Evolutionary conservation across 2,797 vertebrate genomes (phyloP).

Genomic region (Falco novaeseelandiae): DNA sequence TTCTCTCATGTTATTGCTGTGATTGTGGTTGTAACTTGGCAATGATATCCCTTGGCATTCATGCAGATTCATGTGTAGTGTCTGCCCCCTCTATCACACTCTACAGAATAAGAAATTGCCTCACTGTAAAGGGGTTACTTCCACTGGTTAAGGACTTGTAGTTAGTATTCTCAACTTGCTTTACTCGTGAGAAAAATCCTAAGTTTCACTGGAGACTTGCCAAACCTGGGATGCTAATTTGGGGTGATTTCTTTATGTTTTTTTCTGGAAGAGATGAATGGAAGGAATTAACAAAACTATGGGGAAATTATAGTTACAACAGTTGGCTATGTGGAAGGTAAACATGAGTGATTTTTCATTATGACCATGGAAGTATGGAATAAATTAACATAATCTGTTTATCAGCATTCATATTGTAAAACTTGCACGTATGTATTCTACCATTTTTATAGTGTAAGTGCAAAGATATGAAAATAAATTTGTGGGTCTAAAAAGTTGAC

Average conservation of each 20-base stretch:
- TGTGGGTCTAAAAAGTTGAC: neutral
- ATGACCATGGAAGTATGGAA: neutral
- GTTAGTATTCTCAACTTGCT: neutral
- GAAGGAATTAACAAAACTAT: neutral
- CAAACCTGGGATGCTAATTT: neutral
- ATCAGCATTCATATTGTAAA: neutral
- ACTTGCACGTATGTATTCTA: neutral
- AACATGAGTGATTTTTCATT: neutral
- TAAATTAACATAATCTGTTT: neutral
- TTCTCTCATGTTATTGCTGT: neutral
- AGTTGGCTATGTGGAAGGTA: neutral
- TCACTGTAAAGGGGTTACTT: neutral
- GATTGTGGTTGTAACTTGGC: neutral
- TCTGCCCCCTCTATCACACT: neutral
- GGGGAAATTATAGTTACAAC: neutral
- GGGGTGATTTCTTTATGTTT: neutral
- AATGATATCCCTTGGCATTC: neutral
- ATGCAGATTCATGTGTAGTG: neutral
- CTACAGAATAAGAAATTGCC: neutral
- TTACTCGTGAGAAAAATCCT: neutral
- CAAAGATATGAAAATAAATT: neutral
- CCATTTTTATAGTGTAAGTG: neutral
- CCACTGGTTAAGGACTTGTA: neutral
- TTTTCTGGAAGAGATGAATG: neutral
- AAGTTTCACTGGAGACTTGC: neutral